These are phyloP conservation scores for Indicator maculatus DNA, from an alignment of 2,113 vertebrate genomes.

Conservation along the genomic window DNA sequence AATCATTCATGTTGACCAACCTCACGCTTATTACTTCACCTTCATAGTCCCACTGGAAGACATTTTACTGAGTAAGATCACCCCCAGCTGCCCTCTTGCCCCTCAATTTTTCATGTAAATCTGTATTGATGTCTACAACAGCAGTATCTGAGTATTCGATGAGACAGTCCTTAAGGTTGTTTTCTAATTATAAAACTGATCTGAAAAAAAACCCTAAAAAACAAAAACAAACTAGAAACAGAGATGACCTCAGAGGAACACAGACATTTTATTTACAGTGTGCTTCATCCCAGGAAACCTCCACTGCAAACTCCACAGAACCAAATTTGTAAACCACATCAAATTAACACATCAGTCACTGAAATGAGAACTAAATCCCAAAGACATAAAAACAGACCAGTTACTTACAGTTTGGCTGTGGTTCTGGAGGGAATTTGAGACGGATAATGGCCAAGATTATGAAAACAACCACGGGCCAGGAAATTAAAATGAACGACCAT, in stretches of 20 bases:
- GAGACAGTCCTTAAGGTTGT: not conserved
- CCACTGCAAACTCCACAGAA: not conserved
- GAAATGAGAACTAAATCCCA: conserved; percentile 27
- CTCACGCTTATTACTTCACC: not conserved
- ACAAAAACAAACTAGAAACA: not conserved
- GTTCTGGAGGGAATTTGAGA: conserved; percentile 82
- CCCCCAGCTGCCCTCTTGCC: not conserved
- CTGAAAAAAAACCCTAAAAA: not conserved
- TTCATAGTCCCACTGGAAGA: not conserved
- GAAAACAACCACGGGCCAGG: conserved; percentile 93
- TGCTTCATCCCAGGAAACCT: not conserved
- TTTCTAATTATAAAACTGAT: conserved; percentile 27
- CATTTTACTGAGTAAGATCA: not conserved
- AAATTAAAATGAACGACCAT: conserved; percentile 90
- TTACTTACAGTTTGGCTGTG: conserved; percentile 88
- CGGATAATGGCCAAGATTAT: conserved; percentile 92
- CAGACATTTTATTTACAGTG: conserved; percentile 19
- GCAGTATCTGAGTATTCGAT: not conserved
- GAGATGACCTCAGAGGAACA: not conserved
- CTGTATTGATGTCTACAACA: not conserved
- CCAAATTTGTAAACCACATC: conserved; percentile 9
- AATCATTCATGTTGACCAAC: not conserved
- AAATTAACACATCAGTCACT: conserved; percentile 23
- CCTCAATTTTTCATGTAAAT: not conserved
- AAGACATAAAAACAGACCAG: conserved; percentile 19